Conservation (phyloP, 2,113 vertebrate genomes). For the Mystacornis crossleyi region DNA sequence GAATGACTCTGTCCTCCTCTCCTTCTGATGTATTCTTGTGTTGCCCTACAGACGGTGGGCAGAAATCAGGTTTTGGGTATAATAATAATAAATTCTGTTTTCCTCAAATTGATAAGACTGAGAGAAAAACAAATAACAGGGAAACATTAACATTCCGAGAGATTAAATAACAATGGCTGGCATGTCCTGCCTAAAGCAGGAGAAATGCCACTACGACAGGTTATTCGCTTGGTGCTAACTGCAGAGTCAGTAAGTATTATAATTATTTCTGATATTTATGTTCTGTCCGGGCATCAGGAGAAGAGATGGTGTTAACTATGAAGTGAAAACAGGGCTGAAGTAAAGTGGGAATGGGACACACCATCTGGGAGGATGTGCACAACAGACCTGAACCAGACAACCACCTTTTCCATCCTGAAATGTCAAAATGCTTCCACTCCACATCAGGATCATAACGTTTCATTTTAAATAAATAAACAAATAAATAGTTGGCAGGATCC, state of each 20-base stretch:
- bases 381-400: not conserved
- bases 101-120: not conserved
- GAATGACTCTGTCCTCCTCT: not conserved
- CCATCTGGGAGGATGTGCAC: fast-evolving
- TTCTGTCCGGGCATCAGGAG: not conserved
- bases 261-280: not conserved
- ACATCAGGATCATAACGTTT: not conserved
- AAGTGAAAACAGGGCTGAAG: not conserved
- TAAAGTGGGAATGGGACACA: fast-evolving
- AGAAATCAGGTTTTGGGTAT: not conserved
- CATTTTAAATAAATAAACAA: not conserved
- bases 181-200: not conserved
- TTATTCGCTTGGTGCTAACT: not conserved
- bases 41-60: not conserved
- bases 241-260: not conserved
- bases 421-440: not conserved
- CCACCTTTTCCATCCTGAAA: not conserved
- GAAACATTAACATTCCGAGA: not conserved
- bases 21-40: not conserved
- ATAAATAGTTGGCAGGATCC: not conserved
- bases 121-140: not conserved
- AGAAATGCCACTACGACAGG: not conserved
- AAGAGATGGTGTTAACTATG: not conserved
- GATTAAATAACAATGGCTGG: not conserved
- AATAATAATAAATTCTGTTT: not conserved